Evolutionary conservation across 2,797 vertebrate species (phyloP).

Genomic region (Meda fulgida): DNA sequence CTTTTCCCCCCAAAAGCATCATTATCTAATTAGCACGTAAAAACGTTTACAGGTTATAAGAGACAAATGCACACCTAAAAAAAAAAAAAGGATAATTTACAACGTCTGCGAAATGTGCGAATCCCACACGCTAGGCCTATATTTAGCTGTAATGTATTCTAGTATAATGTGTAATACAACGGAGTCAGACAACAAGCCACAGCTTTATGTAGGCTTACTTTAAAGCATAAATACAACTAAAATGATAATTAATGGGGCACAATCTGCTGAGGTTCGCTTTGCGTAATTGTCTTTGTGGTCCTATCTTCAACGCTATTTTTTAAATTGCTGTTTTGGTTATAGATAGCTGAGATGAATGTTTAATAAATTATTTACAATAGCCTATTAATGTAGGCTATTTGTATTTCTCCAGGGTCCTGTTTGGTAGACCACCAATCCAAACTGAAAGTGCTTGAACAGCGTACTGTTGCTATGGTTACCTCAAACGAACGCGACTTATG

Average conservation of each 20-base stretch:
- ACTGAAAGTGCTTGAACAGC: not conserved
- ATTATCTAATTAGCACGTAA: not conserved
- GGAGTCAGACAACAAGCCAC: not conserved
- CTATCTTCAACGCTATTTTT: not conserved
- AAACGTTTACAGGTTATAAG: not conserved
- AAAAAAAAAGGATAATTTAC: not conserved
- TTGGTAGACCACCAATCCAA: not conserved
- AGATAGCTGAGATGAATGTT: not conserved
- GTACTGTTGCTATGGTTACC: slow-evolving; percentile 18
- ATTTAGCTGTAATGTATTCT: not conserved
- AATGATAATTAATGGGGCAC: not conserved
- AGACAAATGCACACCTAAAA: not conserved
- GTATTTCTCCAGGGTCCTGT: not conserved
- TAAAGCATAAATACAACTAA: not conserved
- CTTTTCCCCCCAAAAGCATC: not conserved
- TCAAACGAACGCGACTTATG: not conserved
- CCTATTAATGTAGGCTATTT: not conserved
- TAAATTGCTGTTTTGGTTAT: not conserved
- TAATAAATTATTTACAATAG: not conserved
- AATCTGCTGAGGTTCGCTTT: not conserved
- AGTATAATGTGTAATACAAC: not conserved
- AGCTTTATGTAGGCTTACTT: not conserved
- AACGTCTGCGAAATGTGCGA: not conserved
- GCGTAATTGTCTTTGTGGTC: not conserved
- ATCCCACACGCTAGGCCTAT: not conserved